phyloP scores from a whole-genome alignment of 2,797 vertebrate species.

The Lepus townsendii region DNA sequence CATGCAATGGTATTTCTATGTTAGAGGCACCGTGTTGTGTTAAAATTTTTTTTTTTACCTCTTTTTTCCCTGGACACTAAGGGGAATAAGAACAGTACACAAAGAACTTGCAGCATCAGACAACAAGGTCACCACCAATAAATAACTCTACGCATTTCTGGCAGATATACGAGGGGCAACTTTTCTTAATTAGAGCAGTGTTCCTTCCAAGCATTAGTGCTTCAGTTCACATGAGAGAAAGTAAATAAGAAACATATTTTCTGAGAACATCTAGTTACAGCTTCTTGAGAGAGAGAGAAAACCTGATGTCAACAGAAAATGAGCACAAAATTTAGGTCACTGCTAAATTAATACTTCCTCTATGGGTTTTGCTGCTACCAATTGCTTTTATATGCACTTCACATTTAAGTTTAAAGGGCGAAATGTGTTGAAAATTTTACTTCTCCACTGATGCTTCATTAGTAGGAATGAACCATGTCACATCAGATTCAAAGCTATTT shows the following conservation, averaged over 20 bases:
- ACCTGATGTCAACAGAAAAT: not conserved
- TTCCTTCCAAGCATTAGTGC: not conserved
- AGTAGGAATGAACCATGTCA: not conserved
- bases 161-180: not conserved
- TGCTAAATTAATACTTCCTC: conserved; percentile 53
- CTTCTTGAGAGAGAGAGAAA: not conserved
- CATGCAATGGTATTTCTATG: not conserved
- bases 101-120: not conserved
- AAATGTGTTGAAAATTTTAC: conserved; percentile 16
- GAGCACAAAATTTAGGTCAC: conserved; percentile 61
- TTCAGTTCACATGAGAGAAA: conserved; percentile 23
- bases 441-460: conserved; percentile 32
- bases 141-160: not conserved
- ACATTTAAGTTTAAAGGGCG: conserved; percentile 26
- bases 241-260: conserved; percentile 16
- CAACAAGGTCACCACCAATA: not conserved
- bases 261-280: conserved; percentile 27
- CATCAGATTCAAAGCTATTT: not conserved
- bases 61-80: not conserved
- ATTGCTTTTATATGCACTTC: conserved; percentile 16
- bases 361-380: not conserved
- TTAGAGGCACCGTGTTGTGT: not conserved
- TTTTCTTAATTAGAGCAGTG: not conserved
- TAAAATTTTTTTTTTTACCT: not conserved
- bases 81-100: not conserved